Evolutionary conservation across 2,113 vertebrate species (phyloP).

Genomic region (Ciconia maguari): DNA sequence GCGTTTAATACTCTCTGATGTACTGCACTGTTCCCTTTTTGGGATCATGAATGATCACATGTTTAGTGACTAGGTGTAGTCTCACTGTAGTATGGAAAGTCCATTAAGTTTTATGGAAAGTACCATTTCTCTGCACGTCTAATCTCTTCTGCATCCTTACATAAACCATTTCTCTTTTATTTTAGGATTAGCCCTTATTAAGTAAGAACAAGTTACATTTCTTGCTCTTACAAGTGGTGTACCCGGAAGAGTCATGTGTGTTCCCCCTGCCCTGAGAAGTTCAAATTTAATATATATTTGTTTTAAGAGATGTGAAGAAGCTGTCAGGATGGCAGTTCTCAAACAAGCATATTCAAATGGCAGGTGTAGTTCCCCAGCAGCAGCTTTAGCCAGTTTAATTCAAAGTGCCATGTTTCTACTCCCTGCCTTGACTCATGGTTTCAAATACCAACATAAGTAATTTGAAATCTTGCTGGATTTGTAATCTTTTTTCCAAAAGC

Average conservation of each 20-base stretch:
- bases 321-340: neutral
- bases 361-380: neutral
- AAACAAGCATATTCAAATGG: neutral
- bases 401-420: neutral
- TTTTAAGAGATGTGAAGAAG: neutral
- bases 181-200: neutral
- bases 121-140: rapidly evolving
- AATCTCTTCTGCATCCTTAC: neutral
- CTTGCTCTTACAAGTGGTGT: neutral
- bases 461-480: neutral
- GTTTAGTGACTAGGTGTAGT: neutral
- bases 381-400: neutral
- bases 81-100: neutral
- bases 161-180: neutral
- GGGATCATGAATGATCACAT: neutral
- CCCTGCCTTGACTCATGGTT: neutral
- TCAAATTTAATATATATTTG: neutral
- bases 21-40: neutral
- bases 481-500: neutral
- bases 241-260: neutral
- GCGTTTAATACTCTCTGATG: neutral
- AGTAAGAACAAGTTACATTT: neutral
- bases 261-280: neutral
- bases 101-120: neutral
- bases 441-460: neutral